These are phyloP conservation scores for Myzus persicae DNA, from an alignment of 1,140 invertebrate species.

Conservation along the genomic window DNA sequence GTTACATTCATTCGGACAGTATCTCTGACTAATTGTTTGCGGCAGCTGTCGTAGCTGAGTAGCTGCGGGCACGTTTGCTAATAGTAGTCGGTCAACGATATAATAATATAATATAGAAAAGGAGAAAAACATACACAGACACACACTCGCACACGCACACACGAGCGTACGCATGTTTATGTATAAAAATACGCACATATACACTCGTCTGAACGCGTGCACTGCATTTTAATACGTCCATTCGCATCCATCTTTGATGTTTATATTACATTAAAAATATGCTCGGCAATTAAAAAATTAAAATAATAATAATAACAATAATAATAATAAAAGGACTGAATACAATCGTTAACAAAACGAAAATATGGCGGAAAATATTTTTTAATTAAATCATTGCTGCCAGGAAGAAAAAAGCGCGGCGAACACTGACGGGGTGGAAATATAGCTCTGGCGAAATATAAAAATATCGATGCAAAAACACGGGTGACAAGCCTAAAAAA, in stretches of 20 bases:
- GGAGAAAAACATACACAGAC: background rate
- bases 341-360: slow-evolving; percentile 47
- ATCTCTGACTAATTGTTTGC: slow-evolving; percentile 20
- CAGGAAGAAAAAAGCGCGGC: background rate
- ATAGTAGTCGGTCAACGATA: slow-evolving; percentile 27
- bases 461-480: slow-evolving; percentile 1
- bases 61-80: slow-evolving; percentile 25
- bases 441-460: background rate
- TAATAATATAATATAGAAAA: slow-evolving; percentile 25
- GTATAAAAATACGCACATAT: background rate
- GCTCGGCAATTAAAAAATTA: slow-evolving; percentile 39
- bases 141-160: background rate
- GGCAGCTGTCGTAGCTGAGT: slow-evolving; percentile 30
- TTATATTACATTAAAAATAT: slow-evolving; percentile 42
- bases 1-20: slow-evolving; percentile 17
- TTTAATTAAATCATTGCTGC: slow-evolving; percentile 57
- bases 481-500: slow-evolving; percentile 46
- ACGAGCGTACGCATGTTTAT: background rate
- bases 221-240: slow-evolving; percentile 19
- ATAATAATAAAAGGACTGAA: slow-evolving; percentile 31
- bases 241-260: slow-evolving; percentile 48
- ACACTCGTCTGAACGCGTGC: slow-evolving; percentile 24
- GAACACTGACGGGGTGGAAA: background rate
- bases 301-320: background rate
- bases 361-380: slow-evolving; percentile 54